Evolutionary conservation across 2,113 vertebrate species (phyloP).

Genomic region (Odocoileus hemionus): DNA sequence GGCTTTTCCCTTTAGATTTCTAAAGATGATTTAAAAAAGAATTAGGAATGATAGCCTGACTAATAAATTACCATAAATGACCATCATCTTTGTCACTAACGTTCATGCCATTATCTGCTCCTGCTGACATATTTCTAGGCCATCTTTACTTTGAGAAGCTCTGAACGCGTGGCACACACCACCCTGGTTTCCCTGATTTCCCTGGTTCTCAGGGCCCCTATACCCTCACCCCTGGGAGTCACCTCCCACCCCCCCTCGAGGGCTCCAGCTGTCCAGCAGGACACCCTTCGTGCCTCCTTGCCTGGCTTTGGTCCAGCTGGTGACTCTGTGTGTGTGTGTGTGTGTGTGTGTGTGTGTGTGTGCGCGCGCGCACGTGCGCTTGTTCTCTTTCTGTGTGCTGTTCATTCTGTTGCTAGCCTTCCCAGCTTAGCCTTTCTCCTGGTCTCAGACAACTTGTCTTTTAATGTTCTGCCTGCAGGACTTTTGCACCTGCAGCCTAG

Average conservation of each 20-base stretch:
- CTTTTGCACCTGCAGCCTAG: neutral
- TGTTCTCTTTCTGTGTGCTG: neutral
- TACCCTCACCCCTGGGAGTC: neutral
- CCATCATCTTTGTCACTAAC: neutral
- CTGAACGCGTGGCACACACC: neutral
- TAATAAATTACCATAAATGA: neutral
- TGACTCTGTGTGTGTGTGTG: neutral
- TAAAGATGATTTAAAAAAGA: conserved; percentile 30
- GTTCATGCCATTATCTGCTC: neutral
- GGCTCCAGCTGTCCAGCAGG: neutral
- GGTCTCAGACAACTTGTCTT: neutral
- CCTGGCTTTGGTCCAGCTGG: neutral
- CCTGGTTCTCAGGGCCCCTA: fast-evolving
- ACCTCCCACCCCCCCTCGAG: fast-evolving
- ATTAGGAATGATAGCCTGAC: neutral
- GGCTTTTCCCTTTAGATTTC: conserved; percentile 32
- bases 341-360: neutral
- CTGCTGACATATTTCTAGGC: neutral
- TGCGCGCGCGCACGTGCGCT: fast-evolving
- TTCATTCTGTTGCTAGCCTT: neutral
- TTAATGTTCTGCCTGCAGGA: neutral
- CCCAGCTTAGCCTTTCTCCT: neutral
- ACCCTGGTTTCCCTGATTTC: neutral
- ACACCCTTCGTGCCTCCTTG: neutral
- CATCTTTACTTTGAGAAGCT: neutral